These are phyloP conservation scores for Molanna angustata DNA, from an alignment of 2,888 invertebrate species.

Conservation along the genomic window DNA sequence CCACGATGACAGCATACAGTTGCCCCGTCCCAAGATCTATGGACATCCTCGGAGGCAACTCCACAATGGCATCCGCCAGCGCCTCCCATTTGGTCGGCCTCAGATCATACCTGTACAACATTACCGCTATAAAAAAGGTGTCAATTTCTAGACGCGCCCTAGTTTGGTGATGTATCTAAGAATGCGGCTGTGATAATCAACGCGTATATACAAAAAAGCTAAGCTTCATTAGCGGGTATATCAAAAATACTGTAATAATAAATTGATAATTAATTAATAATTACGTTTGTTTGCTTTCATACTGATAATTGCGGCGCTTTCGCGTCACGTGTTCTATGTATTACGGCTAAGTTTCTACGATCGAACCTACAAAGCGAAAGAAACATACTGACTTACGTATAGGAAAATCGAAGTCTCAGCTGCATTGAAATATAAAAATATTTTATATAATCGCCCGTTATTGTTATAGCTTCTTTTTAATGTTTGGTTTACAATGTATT, in stretches of 20 bases:
- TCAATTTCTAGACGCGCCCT: not conserved
- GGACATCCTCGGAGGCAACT: constrained; percentile 51
- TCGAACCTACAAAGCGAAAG: constrained; percentile 28
- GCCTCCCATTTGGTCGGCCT: constrained; percentile 61
- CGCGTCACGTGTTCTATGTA: constrained; percentile 19
- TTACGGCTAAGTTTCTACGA: constrained; percentile 15
- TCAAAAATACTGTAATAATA: not conserved
- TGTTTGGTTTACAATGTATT: not conserved
- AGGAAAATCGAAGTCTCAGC: constrained; percentile 31
- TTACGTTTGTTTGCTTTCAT: not conserved
- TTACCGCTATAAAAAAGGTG: constrained; percentile 15
- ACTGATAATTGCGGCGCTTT: constrained; percentile 7
- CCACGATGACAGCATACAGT: constrained; percentile 37
- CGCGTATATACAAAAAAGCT: constrained; percentile 31
- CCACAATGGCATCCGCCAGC: constrained; percentile 59
- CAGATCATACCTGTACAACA: constrained; percentile 27
- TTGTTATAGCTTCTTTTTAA: constrained; percentile 8
- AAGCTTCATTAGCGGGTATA: constrained; percentile 22
- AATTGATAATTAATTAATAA: too few relatives aligned
- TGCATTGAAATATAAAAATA: constrained; percentile 30
- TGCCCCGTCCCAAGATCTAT: constrained; percentile 52
- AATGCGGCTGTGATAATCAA: constrained; percentile 30
- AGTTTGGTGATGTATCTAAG: constrained; percentile 13
- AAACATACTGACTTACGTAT: constrained; percentile 29
- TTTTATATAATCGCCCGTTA: constrained; percentile 21